Evolutionary conservation across 1,140 invertebrate genomes (phyloP), one percentile per base, ranked within the genome.

Genomic region (Trichoplusia ni): DNA sequence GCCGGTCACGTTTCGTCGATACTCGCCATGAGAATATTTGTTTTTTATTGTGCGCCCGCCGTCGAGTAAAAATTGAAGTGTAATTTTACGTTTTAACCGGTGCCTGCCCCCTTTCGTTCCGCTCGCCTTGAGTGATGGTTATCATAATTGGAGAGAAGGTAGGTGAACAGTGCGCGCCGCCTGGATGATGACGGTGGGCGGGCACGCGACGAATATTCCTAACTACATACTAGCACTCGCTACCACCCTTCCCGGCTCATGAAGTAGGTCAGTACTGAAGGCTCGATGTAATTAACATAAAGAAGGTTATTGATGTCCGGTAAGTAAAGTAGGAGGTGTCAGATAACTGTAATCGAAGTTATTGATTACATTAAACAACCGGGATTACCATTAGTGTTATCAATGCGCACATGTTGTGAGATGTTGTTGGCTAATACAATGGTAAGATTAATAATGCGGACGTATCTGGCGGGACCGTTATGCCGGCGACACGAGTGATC

Each of bases 21-120:
- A 82, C 84, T 77, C 76, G 70, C 81, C 86, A 89, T 89, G 87
- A 90, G 87, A 89, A 87, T 90, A 90, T 90, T 90, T 90, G 87
- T 90, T 90, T 90, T 90, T 90, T 90, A 83, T 85, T 83, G 81
- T 80, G 73, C 75, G 84, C 76, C 79, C 74, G 85, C 75, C 73
- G 82, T 80, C 77, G 76, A 84, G 84, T 84, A 81, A 89, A 90
- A 86, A 89, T 87, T 82, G 74, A 86, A 87, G 84, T 83, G 83
- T 90, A 90, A 90, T 89, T 87, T 89, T 83, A 87, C 81, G 83
- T 87, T 88, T 88, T 83, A 86, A 85, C 77, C 72, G 79, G 84
- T 90, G 79, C 80, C 84, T 84, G 87, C 87, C 87, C 82, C 83
- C 82, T 90, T 88, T 90, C 87, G 85, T 88, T 88, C 84, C 87